These are phyloP conservation scores for Geotrypetes seraphini DNA, from an alignment of 2,797 vertebrate species.

Conservation along the genomic window DNA sequence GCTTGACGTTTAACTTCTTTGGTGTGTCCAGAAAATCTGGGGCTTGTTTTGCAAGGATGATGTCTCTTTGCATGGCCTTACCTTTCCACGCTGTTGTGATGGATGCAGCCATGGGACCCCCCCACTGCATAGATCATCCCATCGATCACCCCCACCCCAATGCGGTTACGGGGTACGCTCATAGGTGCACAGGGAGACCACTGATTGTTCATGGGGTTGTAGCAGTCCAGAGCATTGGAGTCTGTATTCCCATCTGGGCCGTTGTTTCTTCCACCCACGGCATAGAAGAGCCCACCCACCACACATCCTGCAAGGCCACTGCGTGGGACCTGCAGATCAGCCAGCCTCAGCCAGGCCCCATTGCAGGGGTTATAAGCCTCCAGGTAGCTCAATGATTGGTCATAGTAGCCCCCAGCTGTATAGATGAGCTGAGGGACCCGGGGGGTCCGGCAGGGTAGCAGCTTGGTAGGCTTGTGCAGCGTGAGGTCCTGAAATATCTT, in stretches of 20 bases:
- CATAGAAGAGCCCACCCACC: conserved; percentile 83
- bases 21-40: no score
- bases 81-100: conserved; percentile 88
- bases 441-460: conserved; percentile 64
- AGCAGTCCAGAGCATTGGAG: conserved; percentile 80
- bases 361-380: conserved; percentile 77
- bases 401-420: conserved; percentile 79
- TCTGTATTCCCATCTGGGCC: conserved; percentile 87
- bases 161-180: conserved; percentile 84
- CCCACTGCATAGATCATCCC: conserved; percentile 87
- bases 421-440: conserved; percentile 87
- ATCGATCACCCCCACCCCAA: conserved; percentile 85
- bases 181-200: conserved; percentile 84
- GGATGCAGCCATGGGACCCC: conserved; percentile 84
- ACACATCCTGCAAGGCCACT: conserved; percentile 83
- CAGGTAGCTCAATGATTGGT: conserved; percentile 78
- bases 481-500: conserved; percentile 91
- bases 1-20: no score
- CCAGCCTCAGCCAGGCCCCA: conserved; percentile 68
- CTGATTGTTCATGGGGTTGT: conserved; percentile 89
- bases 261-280: conserved; percentile 83
- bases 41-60: no score
- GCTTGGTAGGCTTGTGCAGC: conserved; percentile 73
- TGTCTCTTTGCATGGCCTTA: no score
- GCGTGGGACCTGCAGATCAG: conserved; percentile 76